Conservation (phyloP, 2,797 vertebrate genomes). For the Poeciliopsis infans region DNA sequence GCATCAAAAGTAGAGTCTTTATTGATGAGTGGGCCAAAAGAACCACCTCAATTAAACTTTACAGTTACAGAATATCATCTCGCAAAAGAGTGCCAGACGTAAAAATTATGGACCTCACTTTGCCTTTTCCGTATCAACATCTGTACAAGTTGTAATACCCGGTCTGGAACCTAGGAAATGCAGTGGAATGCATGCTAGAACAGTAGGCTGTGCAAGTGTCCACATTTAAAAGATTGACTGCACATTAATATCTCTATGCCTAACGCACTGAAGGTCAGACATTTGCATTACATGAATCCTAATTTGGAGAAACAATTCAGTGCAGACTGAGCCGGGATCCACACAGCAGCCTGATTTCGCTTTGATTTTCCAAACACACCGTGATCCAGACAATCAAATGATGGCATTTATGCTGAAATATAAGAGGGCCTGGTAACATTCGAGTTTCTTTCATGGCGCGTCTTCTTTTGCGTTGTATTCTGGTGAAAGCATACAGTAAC, state of each 20-base stretch:
- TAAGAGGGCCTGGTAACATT: conserved; percentile 63
- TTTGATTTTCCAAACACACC: conserved; percentile 42
- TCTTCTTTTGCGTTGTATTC: conserved; percentile 43
- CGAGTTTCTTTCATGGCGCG: conserved; percentile 58
- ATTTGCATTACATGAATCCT: conserved; percentile 68
- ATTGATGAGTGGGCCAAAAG: conserved; percentile 85
- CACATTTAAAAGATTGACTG: conserved; percentile 70
- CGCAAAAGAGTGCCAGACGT: conserved; percentile 72
- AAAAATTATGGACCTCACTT: conserved; percentile 73
- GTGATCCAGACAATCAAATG: conserved; percentile 58
- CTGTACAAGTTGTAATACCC: conserved; percentile 74
- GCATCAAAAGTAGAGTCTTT: conserved; percentile 90
- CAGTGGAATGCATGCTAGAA: conserved; percentile 79
- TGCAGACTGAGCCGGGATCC: conserved; percentile 45
- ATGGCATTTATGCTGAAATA: conserved; percentile 49
- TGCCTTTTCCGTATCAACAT: conserved; percentile 63
- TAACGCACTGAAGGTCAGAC: conserved; percentile 68
- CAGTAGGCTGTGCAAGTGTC: conserved; percentile 77
- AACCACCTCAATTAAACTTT: conserved; percentile 86
- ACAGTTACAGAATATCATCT: conserved; percentile 82
- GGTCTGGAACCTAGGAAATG: conserved; percentile 71
- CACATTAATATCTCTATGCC: conserved; percentile 70
- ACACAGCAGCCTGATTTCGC: conserved; percentile 36
- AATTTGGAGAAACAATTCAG: conserved; percentile 67
- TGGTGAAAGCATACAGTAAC: conserved; percentile 53